phyloP scores from a whole-genome alignment of 2,113 vertebrate genomes.

The Amphiprion percula region DNA sequence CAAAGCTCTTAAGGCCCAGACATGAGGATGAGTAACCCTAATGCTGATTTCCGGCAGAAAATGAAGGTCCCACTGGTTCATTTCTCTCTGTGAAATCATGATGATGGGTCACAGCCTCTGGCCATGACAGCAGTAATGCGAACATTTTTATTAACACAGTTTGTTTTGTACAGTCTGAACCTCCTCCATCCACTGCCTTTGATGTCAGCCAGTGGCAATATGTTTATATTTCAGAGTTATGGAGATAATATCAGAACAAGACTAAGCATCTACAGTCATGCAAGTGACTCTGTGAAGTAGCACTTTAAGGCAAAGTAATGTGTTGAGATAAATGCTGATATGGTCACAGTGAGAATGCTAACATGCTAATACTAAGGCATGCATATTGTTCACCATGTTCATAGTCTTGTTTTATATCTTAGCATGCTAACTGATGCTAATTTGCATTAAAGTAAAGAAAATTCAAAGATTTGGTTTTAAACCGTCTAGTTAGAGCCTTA shows the following conservation, averaged over 20 bases:
- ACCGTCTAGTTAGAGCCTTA: no score
- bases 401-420: no score
- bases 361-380: not conserved
- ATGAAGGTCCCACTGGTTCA: constrained; percentile 17
- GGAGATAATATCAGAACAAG: no score
- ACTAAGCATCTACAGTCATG: not conserved
- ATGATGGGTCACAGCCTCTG: constrained; percentile 22
- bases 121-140: constrained; percentile 3
- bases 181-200: not conserved
- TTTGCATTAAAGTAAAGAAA: no score
- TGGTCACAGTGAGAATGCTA: not conserved
- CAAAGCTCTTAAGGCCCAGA: constrained; percentile 5
- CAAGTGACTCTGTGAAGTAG: not conserved
- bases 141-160: constrained; percentile 19
- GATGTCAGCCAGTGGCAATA: not conserved
- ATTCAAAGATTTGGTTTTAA: no score
- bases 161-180: constrained; percentile 13
- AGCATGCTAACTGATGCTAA: no score
- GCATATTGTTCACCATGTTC: not conserved
- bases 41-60: constrained; percentile 37
- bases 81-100: constrained; percentile 32
- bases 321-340: not conserved
- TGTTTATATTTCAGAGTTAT: no score
- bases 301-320: not conserved
- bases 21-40: constrained; percentile 12